These are phyloP conservation scores for Lepidothrix coronata DNA, from an alignment of 2,113 vertebrate species.

Conservation along the genomic window DNA sequence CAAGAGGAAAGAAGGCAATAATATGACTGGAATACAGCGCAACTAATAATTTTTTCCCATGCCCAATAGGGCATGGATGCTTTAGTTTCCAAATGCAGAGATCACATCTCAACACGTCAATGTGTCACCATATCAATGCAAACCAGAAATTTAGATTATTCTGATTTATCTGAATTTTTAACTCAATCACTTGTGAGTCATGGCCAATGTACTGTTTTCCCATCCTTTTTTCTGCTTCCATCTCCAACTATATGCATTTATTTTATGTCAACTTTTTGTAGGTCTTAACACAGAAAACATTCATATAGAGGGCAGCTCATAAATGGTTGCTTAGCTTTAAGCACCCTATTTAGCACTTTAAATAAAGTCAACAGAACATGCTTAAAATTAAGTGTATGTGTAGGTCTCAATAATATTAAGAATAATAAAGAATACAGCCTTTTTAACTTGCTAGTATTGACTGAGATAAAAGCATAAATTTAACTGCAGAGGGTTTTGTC, in stretches of 20 bases:
- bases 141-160: neutral
- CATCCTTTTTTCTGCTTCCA: neutral
- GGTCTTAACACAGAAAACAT: neutral
- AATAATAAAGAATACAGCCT: neutral
- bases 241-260: neutral
- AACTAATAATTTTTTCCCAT: neutral
- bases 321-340: neutral
- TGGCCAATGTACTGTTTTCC: neutral
- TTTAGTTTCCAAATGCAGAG: neutral
- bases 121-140: neutral
- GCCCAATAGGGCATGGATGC: neutral
- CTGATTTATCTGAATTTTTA: neutral
- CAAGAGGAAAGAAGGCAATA: neutral
- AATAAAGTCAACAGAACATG: neutral
- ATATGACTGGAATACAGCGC: neutral
- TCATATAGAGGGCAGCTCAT: neutral
- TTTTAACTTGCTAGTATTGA: neutral
- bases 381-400: neutral
- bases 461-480: neutral
- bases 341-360: neutral
- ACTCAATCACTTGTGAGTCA: neutral
- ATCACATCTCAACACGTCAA: neutral
- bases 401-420: neutral
- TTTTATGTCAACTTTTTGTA: neutral
- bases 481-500: neutral